Evolutionary conservation across 2,797 vertebrate genomes (phyloP).

Genomic region (Spheniscus humboldti): DNA sequence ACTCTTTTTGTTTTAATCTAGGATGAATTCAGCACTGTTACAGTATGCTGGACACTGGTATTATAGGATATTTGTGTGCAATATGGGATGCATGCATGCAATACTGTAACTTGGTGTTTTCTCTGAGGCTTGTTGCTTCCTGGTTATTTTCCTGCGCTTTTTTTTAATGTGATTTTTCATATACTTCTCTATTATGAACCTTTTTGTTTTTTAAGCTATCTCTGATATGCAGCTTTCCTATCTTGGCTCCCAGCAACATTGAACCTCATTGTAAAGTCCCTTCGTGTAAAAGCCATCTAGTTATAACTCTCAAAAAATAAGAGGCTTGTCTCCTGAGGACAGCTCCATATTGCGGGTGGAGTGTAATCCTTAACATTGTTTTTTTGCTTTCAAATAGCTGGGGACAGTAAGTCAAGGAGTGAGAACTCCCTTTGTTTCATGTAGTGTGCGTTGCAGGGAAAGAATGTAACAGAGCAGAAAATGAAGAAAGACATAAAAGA

Average conservation of each 20-base stretch:
- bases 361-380: slow-evolving; percentile 80
- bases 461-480: slow-evolving; percentile 92
- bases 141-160: slow-evolving; percentile 46
- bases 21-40: background rate
- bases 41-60: background rate
- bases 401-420: slow-evolving; percentile 80
- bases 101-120: slow-evolving; percentile 11
- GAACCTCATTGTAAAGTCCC: slow-evolving; percentile 69
- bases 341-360: slow-evolving; percentile 68
- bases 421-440: slow-evolving; percentile 82
- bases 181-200: slow-evolving; percentile 50
- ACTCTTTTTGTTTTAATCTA: background rate
- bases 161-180: slow-evolving; percentile 58
- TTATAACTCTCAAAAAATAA: slow-evolving; percentile 76
- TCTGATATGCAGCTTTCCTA: slow-evolving; percentile 72
- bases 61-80: background rate
- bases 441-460: slow-evolving; percentile 73
- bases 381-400: slow-evolving; percentile 78
- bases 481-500: slow-evolving; percentile 99
- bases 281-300: slow-evolving; percentile 62
- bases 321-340: slow-evolving; percentile 77
- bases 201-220: slow-evolving; percentile 76
- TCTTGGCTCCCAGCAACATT: slow-evolving; percentile 68
- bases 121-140: slow-evolving; percentile 32
- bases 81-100: background rate